Percentiles rank a stretch among this genome's conserved stretches.
phyloP scores from a whole-genome alignment of 2,113 vertebrate genomes.

The Tychaedon coryphoeus region DNA sequence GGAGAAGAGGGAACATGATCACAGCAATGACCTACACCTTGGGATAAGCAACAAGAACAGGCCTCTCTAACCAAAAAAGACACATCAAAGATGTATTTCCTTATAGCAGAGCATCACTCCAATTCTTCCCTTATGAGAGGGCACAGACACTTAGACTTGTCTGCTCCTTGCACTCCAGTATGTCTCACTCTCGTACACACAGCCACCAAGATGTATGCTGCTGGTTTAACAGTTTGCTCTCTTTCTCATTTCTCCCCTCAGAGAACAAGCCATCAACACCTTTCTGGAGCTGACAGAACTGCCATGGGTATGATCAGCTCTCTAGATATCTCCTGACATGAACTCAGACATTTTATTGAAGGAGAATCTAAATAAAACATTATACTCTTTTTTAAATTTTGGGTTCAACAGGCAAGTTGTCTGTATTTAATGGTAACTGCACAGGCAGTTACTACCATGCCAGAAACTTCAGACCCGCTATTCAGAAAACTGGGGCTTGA shows the following conservation, averaged over 20 bases:
- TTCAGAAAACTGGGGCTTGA: background rate
- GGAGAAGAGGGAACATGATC: rapidly evolving
- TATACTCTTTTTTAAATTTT: background rate
- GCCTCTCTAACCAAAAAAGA: background rate
- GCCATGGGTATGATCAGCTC: background rate
- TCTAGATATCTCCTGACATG: background rate
- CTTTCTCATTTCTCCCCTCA: background rate
- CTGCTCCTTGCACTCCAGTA: background rate
- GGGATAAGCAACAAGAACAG: background rate
- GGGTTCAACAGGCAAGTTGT: background rate
- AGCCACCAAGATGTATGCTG: background rate
- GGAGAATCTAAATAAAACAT: background rate
- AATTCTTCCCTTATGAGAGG: background rate
- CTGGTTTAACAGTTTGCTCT: background rate
- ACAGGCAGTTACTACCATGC: background rate
- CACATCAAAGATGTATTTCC: background rate
- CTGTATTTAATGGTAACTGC: background rate
- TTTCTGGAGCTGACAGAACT: background rate
- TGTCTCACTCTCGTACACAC: background rate
- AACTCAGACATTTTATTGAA: background rate
- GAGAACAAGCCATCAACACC: background rate
- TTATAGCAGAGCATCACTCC: background rate
- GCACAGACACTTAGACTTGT: background rate
- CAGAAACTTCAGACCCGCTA: background rate
- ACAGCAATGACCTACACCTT: background rate